These are phyloP conservation scores for Cyclophora albipunctata DNA, from an alignment of 2,888 invertebrate species.

Conservation along the genomic window DNA sequence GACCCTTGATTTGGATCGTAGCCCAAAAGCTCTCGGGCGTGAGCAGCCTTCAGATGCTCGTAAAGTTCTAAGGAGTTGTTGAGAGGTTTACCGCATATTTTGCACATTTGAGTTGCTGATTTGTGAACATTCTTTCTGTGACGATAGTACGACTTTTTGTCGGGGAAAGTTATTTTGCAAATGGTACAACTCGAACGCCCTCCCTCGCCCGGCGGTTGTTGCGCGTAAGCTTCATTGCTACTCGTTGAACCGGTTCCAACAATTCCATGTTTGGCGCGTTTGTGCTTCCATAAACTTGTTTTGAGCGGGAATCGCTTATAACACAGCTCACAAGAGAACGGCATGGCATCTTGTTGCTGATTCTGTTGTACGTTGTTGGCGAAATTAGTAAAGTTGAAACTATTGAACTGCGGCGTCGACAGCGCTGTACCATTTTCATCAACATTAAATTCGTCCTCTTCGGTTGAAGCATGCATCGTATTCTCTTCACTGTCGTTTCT, in stretches of 20 bases:
- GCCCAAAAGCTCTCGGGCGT: conserved; percentile 68
- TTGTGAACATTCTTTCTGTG: conserved; percentile 76
- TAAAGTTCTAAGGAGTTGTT: conserved; percentile 78
- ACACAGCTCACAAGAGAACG: conserved; percentile 64
- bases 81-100: conserved; percentile 78
- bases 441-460: conserved; percentile 63
- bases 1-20: conserved; percentile 62
- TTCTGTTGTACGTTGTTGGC: conserved; percentile 39
- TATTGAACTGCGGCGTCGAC: conserved; percentile 68
- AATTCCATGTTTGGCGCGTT: conserved; percentile 69
- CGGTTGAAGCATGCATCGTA: conserved; percentile 69
- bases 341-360: conserved; percentile 39
- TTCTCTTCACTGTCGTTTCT: conserved; percentile 69
- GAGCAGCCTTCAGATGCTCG: conserved; percentile 77
- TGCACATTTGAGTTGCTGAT: conserved; percentile 73
- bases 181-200: conserved; percentile 74
- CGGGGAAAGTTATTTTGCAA: conserved; percentile 77
- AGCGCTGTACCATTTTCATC: conserved; percentile 62
- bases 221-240: conserved; percentile 29
- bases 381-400: conserved; percentile 61
- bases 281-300: conserved; percentile 69
- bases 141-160: conserved; percentile 75
- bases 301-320: conserved; percentile 62
- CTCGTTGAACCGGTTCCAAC: conserved; percentile 41
- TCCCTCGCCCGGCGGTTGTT: conserved; percentile 28